Conservation (phyloP, 2,113 vertebrate species). For the Macquaria australasica region DNA sequence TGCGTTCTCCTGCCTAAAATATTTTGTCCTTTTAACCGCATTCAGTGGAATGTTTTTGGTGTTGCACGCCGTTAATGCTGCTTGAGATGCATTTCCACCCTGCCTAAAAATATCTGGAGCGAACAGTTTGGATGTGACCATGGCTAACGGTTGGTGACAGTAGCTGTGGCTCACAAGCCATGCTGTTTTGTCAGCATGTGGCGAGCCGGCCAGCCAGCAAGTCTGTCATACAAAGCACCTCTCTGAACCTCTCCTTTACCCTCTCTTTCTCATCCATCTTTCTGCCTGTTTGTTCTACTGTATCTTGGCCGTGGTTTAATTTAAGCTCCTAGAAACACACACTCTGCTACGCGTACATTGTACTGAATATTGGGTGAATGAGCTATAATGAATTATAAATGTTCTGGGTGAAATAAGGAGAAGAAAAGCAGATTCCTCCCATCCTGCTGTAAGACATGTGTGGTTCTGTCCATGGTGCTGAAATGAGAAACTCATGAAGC, state of each 20-base stretch:
- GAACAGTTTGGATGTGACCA: constrained; percentile 64
- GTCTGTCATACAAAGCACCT: constrained; percentile 56
- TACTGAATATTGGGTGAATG: constrained; percentile 1
- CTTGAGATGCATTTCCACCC: constrained; percentile 55
- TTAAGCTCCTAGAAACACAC: constrained; percentile 17
- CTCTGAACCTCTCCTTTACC: constrained; percentile 39
- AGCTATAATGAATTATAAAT: constrained; percentile 51
- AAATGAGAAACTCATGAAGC: constrained; percentile 26
- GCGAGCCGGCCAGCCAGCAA: constrained; percentile 51
- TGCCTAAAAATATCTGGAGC: constrained; percentile 68
- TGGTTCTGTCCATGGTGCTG: constrained; percentile 75
- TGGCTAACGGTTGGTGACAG: constrained; percentile 78
- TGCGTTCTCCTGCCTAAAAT: neutral
- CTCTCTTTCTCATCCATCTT: constrained; percentile 8
- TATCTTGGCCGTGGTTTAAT: neutral
- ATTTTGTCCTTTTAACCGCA: constrained; percentile 18
- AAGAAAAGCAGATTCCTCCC: constrained; percentile 16
- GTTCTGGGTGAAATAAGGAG: constrained; percentile 35
- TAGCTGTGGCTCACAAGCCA: constrained; percentile 67
- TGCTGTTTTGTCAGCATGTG: constrained; percentile 76
- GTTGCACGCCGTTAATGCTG: constrained; percentile 7
- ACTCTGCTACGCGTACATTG: neutral
- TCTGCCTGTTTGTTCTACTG: neutral
- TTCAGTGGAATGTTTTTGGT: constrained; percentile 7
- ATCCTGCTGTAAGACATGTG: constrained; percentile 8